These are phyloP conservation scores for Hestina assimilis DNA, from an alignment of 1,140 invertebrate species.

Conservation along the genomic window DNA sequence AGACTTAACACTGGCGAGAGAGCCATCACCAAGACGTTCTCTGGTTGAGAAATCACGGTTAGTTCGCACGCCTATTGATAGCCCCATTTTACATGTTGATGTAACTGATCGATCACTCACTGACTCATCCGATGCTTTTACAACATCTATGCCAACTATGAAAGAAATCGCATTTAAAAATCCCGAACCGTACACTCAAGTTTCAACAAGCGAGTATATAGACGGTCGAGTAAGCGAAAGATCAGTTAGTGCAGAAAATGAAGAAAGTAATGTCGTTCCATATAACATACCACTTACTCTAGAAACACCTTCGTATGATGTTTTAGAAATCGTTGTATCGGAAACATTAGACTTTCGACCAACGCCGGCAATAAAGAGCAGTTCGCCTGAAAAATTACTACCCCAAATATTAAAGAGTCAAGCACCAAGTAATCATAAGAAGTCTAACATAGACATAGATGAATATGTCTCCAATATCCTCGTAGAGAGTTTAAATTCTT, in stretches of 20 bases:
- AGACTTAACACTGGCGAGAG: constrained; percentile 14
- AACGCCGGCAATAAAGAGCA: constrained; percentile 28
- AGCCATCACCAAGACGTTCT: constrained; percentile 17
- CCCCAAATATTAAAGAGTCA: constrained; percentile 26
- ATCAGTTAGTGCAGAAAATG: constrained; percentile 37
- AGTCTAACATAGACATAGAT: constrained; percentile 60
- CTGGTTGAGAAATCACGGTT: constrained; percentile 6
- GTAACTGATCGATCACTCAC: constrained; percentile 35
- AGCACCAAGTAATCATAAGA: constrained; percentile 24
- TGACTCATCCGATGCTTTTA: constrained; percentile 44
- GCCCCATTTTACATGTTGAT: constrained; percentile 9
- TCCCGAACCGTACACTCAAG: constrained; percentile 12
- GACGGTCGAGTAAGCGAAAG: constrained; percentile 45
- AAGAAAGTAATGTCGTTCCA: constrained; percentile 42
- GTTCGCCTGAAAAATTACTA: constrained; percentile 29
- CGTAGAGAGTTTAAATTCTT: constrained; percentile 72
- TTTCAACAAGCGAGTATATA: constrained; percentile 34
- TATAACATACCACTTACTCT: constrained; percentile 37
- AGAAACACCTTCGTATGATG: constrained; percentile 53
- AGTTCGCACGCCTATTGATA: constrained; percentile 13
- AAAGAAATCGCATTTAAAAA: constrained; percentile 31
- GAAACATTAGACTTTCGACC: constrained; percentile 55
- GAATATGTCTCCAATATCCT: constrained; percentile 75
- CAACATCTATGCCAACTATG: constrained; percentile 44
- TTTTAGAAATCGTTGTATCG: constrained; percentile 74